phyloP scores from a whole-genome alignment of 2,888 invertebrate species.

The Sphaerophoria taeniata region DNA sequence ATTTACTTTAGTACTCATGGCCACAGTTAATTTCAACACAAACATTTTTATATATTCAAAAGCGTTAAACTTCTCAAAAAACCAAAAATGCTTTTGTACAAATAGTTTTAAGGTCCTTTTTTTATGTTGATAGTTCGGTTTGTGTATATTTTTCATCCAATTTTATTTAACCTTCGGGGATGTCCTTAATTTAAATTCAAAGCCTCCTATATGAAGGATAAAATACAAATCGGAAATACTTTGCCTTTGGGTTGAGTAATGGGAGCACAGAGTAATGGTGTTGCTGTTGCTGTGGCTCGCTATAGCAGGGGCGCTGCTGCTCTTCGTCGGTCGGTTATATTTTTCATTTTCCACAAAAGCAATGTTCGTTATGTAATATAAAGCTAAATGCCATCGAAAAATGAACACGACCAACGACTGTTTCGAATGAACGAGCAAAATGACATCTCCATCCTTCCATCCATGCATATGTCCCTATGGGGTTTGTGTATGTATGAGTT shows the following conservation, averaged over 20 bases:
- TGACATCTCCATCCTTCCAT: slow-evolving; percentile 38
- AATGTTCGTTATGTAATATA: slow-evolving; percentile 51
- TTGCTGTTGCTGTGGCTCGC: background rate
- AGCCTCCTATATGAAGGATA: slow-evolving; percentile 54
- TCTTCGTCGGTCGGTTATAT: background rate
- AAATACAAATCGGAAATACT: slow-evolving; percentile 51
- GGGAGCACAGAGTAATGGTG: slow-evolving; percentile 39
- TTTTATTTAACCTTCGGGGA: slow-evolving; percentile 71
- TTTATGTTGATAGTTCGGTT: slow-evolving; percentile 1
- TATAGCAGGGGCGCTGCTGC: background rate
- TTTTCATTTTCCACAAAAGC: slow-evolving; percentile 43
- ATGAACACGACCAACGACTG: background rate
- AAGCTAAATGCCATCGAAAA: slow-evolving; percentile 53
- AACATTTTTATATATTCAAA: slow-evolving; percentile 4
- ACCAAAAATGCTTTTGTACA: slow-evolving; percentile 16
- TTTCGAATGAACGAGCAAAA: background rate
- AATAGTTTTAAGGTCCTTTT: slow-evolving; percentile 33
- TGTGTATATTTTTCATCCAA: slow-evolving; percentile 33
- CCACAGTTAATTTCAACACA: too few species aligned
- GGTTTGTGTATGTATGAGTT: background rate
- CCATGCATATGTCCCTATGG: slow-evolving; percentile 5
- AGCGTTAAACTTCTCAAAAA: slow-evolving; percentile 22
- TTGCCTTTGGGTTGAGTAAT: slow-evolving; percentile 66
- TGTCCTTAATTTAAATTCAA: slow-evolving; percentile 71
- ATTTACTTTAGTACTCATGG: too few species aligned